Conservation (phyloP, 2,797 vertebrate species). For the Diceros bicornis region DNA sequence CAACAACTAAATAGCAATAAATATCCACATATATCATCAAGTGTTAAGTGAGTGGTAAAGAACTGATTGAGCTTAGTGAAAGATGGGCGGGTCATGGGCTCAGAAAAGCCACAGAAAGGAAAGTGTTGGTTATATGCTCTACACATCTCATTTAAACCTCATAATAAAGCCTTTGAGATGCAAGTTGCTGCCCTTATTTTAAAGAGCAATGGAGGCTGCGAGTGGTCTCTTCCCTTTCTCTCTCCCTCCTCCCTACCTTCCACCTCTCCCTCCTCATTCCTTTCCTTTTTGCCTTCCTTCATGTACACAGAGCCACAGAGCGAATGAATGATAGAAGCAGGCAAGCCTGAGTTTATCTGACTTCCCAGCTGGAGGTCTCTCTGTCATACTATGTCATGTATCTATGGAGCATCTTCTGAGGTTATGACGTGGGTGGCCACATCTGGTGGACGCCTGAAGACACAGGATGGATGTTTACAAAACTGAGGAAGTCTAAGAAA, state of each 20-base stretch:
- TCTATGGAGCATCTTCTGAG: neutral
- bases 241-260: too few relatives aligned
- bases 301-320: fast-evolving
- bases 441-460: neutral
- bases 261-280: too few relatives aligned
- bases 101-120: neutral
- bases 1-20: neutral
- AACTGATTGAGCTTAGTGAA: neutral
- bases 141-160: neutral
- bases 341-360: fast-evolving
- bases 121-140: too few relatives aligned
- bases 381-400: fast-evolving
- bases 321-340: too few relatives aligned
- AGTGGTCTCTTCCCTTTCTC: neutral
- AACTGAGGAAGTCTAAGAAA: neutral
- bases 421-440: fast-evolving
- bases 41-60: neutral
- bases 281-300: neutral
- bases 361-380: neutral
- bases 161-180: neutral
- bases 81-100: fast-evolving
- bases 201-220: fast-evolving
- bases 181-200: neutral
- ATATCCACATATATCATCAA: fast-evolving
- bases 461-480: fast-evolving